Base-by-base conservation (phyloP, 2,888 invertebrate genomes). In the Chelonus formosanus region DNA sequence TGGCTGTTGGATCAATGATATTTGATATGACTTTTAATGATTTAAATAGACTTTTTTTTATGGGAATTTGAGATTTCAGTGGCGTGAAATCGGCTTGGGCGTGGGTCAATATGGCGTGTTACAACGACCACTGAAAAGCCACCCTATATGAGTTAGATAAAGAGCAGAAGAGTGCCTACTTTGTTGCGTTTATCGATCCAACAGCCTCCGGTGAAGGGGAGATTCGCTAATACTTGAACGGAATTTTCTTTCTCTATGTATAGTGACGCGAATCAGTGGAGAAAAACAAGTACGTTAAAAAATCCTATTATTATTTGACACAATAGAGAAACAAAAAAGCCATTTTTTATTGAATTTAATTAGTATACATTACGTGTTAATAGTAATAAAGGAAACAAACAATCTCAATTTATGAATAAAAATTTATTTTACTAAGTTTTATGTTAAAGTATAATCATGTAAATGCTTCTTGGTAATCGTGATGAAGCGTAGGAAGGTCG, bases 111-210 rank as follows among this genome's bases (percentile, higher is more conserved):
- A 60, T 54, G 36, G 52, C 57, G 66, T 56, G 54, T 55, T 66
- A 62, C 45, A 62, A 62, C 66, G 50, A 61, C 56, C 55, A 35
- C 52, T 45, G 54, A 53, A 55, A 58, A 61, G 56, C 62, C 52
- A 61, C 66, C 57, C 47, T 52, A 20, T 48, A 48, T 31, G 52
- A 32, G 34, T 31, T 8, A 40, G 55, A 20, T 34, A 34, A 35
- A 47, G 47, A 58, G 58, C 44, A 47, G 45, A 44, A 31, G 52
- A 52, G 20, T 52, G 34, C 34, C 55, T 57, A 56, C 56, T 47
- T 60, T 53, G 65, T 66, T 66, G 66, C 53, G 65, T 57, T 69
- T 79, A 78, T 78, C 78, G 78, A 78, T 75, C 78, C 78, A 72
- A 73, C 77, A 73, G 75, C 73, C 70, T 76, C 73, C 73, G 75